A percentile compares a stretch with the other conserved stretches of the same genome.
phyloP scores from a whole-genome alignment of 2,113 vertebrate genomes.

The Nesoenas mayeri region DNA sequence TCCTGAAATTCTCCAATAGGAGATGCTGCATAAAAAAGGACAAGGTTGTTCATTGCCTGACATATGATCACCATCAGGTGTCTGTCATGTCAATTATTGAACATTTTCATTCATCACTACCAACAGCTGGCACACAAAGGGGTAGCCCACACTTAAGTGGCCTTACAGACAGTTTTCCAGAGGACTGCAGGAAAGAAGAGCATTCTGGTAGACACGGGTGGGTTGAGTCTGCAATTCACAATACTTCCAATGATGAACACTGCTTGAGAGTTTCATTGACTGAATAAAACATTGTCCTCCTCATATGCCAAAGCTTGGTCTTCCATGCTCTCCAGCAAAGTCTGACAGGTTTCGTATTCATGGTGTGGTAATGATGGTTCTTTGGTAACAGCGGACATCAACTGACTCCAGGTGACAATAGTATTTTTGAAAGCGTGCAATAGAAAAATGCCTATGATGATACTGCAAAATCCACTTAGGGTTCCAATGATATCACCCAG shows the following conservation, averaged over 20 bases:
- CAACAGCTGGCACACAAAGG: neutral
- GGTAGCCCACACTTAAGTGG: neutral
- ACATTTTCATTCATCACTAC: neutral
- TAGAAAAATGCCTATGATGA: conserved; percentile 81
- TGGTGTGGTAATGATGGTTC: neutral
- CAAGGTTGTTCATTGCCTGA: neutral
- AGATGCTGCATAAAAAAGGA: neutral
- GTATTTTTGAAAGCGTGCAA: conserved; percentile 80
- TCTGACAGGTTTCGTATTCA: conserved; percentile 56
- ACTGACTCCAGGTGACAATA: conserved; percentile 75
- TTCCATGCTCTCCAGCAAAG: conserved; percentile 72
- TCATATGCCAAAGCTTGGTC: conserved; percentile 16
- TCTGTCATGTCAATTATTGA: neutral
- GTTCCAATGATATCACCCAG: conserved; percentile 74
- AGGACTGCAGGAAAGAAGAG: neutral
- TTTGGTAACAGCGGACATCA: conserved; percentile 64
- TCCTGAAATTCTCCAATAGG: neutral
- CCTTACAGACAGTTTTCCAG: neutral
- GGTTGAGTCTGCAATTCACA: neutral
- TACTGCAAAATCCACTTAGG: conserved; percentile 79
- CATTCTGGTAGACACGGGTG: neutral
- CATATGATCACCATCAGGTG: neutral
- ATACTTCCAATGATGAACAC: neutral
- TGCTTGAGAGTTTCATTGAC: conserved; percentile 8
- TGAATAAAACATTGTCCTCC: conserved; percentile 72